Evolutionary conservation across 2,113 vertebrate genomes (phyloP).

Genomic region (Sula dactylatra): DNA sequence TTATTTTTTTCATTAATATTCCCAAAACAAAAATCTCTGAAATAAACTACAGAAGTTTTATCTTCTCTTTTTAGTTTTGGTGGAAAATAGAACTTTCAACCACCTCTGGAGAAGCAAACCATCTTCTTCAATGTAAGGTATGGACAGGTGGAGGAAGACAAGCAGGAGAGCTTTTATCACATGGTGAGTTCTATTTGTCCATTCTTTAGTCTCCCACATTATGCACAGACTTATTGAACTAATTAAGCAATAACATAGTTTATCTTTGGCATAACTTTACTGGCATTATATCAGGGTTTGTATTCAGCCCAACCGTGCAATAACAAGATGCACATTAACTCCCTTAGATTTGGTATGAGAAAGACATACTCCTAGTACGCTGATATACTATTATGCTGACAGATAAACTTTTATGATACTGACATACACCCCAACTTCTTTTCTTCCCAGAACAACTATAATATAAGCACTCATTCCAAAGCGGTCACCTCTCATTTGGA

Average conservation of each 20-base stretch:
- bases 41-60: background rate
- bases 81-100: background rate
- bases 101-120: background rate
- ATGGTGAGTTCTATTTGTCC: background rate
- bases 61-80: background rate
- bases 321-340: background rate
- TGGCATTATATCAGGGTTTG: background rate
- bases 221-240: background rate
- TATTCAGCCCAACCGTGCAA: background rate
- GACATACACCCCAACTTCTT: background rate
- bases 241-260: background rate
- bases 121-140: background rate
- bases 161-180: background rate
- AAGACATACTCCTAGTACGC: background rate
- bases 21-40: background rate
- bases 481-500: background rate
- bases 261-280: background rate
- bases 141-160: background rate
- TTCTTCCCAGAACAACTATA: background rate
- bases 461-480: background rate
- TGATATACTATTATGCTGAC: background rate
- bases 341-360: background rate
- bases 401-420: background rate
- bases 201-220: background rate
- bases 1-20: constrained; percentile 11